These are phyloP conservation scores for Labeo calbasu DNA, from an alignment of 2,797 vertebrate genomes.

Conservation along the genomic window DNA sequence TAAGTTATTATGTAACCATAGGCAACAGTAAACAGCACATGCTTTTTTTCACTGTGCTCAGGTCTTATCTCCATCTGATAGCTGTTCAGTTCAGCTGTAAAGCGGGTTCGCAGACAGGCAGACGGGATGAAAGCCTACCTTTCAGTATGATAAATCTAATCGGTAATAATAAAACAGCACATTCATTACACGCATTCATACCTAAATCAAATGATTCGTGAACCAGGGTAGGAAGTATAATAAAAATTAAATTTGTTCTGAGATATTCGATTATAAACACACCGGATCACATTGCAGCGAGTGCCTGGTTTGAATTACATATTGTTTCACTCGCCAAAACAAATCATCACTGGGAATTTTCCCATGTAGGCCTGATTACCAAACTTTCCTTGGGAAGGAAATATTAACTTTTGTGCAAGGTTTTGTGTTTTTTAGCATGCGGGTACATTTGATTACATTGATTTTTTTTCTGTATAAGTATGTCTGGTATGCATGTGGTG, in stretches of 20 bases:
- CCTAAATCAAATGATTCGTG: conserved; percentile 14
- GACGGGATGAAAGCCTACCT: neutral
- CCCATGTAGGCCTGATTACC: neutral
- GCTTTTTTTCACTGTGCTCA: conserved; percentile 25
- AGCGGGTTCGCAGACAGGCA: neutral
- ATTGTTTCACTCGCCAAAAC: neutral
- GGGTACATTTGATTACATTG: conserved; percentile 36
- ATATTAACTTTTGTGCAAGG: neutral
- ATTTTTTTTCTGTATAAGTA: conserved; percentile 63
- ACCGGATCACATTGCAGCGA: neutral
- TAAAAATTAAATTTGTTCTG: neutral
- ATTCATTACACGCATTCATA: neutral
- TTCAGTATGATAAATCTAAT: conserved; percentile 1
- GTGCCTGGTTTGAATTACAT: neutral
- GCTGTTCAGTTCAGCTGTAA: neutral
- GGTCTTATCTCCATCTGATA: conserved; percentile 36
- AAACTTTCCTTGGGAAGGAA: neutral
- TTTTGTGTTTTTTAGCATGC: conserved; percentile 19
- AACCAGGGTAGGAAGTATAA: conserved; percentile 13
- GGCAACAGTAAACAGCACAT: conserved; percentile 41
- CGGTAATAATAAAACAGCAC: neutral
- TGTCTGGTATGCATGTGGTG: conserved; percentile 73
- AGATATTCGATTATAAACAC: conserved; percentile 22
- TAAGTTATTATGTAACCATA: conserved; percentile 37
- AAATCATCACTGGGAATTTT: conserved; percentile 1